Evolutionary conservation across 2,888 invertebrate species (phyloP).

Genomic region (Patella ulyssiponensis): DNA sequence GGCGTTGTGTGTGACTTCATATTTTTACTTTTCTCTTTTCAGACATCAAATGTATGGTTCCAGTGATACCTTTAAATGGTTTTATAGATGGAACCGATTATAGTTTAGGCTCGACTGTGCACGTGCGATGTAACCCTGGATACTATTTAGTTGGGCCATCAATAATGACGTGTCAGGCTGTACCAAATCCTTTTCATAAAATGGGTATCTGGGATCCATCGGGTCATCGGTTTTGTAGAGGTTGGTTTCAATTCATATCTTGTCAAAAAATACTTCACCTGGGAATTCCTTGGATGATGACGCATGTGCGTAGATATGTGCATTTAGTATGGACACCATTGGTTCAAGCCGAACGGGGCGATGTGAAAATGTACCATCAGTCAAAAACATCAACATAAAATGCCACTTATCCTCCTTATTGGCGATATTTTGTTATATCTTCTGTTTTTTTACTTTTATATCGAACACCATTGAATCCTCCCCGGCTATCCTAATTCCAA

Average conservation of each 20-base stretch:
- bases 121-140: slow-evolving; percentile 35
- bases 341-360: too few species aligned
- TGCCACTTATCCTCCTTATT: too few species aligned
- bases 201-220: slow-evolving; percentile 29
- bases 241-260: slow-evolving; percentile 8
- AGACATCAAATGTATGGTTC: slow-evolving; percentile 28
- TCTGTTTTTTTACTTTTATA: too few species aligned
- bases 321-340: too few species aligned
- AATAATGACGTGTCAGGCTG: slow-evolving; percentile 36
- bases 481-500: too few species aligned
- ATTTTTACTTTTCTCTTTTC: slow-evolving; percentile 1
- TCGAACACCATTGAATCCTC: too few species aligned
- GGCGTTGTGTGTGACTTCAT: neutral
- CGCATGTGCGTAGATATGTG: too few species aligned
- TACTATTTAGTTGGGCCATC: slow-evolving; percentile 37
- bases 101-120: slow-evolving; percentile 37
- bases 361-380: too few species aligned
- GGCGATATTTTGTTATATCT: too few species aligned
- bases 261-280: too few species aligned
- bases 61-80: slow-evolving; percentile 39
- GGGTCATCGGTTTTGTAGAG: slow-evolving; percentile 15
- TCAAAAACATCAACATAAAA: too few species aligned
- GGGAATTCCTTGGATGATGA: too few species aligned
- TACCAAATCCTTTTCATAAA: slow-evolving; percentile 29
- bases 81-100: slow-evolving; percentile 34